Conservation (phyloP, 2,888 invertebrate species). For the Dascillus cervinus region DNA sequence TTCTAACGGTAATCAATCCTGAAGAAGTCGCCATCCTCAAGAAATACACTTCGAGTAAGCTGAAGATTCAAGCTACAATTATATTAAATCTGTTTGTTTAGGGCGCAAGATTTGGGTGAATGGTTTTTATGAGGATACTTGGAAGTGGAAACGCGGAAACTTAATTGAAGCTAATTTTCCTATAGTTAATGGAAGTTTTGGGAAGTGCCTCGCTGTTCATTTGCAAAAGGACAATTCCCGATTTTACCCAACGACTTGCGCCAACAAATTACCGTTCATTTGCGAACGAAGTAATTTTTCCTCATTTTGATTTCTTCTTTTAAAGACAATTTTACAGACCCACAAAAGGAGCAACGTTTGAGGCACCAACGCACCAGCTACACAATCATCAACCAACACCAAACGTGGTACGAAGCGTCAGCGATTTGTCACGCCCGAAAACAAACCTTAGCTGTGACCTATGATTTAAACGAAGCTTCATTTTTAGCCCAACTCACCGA, state of each 20-base stretch:
- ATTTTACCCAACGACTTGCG: not conserved
- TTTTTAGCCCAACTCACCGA: slow-evolving; percentile 1
- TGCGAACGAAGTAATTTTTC: slow-evolving; percentile 2
- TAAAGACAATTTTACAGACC: not conserved
- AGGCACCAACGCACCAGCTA: slow-evolving; percentile 1
- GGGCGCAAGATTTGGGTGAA: slow-evolving; percentile 3
- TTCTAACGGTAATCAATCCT: not conserved
- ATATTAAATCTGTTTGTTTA: too few relatives aligned
- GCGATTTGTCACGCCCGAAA: slow-evolving; percentile 2
- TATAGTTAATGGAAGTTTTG: not conserved
- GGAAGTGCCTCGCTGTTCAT: slow-evolving; percentile 1
- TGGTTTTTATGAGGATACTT: not conserved
- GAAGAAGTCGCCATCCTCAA: slow-evolving; percentile 1
- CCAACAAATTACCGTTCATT: slow-evolving; percentile 1
- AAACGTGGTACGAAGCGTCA: slow-evolving; percentile 3
- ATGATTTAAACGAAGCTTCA: slow-evolving; percentile 2
- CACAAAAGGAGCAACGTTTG: slow-evolving; percentile 1
- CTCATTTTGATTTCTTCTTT: not conserved
- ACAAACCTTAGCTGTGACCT: slow-evolving; percentile 1
- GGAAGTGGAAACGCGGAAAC: slow-evolving; percentile 2
- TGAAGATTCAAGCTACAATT: too few relatives aligned
- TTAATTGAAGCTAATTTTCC: not conserved
- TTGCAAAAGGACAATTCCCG: not conserved
- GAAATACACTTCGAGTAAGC: slow-evolving; percentile 1
- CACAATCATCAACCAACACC: slow-evolving; percentile 2